These are phyloP conservation scores for Zaprionus ghesquierei DNA, from an alignment of 1,140 invertebrate species.

Conservation along the genomic window DNA sequence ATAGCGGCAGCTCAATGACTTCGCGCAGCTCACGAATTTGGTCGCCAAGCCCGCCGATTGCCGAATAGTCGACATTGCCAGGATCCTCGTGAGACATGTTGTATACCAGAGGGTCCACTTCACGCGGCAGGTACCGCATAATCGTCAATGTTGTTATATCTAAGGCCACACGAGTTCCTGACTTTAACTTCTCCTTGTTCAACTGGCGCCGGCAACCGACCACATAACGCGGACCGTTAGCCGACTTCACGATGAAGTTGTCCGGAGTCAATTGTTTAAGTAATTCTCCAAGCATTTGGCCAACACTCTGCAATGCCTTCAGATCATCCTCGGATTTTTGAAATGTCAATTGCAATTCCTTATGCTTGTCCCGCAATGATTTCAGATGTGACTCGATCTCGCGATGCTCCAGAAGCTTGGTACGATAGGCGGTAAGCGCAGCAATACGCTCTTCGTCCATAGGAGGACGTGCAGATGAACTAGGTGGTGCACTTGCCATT, in stretches of 20 bases:
- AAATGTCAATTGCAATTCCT: constrained; percentile 97
- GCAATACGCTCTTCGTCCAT: constrained; percentile 86
- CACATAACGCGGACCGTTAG: constrained; percentile 61
- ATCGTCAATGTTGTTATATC: constrained; percentile 67
- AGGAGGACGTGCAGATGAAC: neutral
- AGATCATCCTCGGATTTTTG: constrained; percentile 99
- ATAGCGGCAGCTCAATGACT: constrained; percentile 63
- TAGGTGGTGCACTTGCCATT: constrained; percentile 10
- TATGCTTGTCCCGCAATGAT: constrained; percentile 97
- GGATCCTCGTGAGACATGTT: constrained; percentile 69
- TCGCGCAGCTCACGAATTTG: constrained; percentile 68
- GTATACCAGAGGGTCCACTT: constrained; percentile 68
- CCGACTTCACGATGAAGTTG: constrained; percentile 86
- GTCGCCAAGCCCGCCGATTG: constrained; percentile 60
- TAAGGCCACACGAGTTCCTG: constrained; percentile 59
- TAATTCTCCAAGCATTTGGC: constrained; percentile 99
- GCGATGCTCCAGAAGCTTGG: constrained; percentile 97
- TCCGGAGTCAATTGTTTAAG: constrained; percentile 99
- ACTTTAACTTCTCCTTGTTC: constrained; percentile 51
- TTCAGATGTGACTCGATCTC: constrained; percentile 96
- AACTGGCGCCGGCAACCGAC: constrained; percentile 64
- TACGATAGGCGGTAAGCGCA: constrained; percentile 94
- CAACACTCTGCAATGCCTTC: constrained; percentile 99
- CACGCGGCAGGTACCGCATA: constrained; percentile 62
- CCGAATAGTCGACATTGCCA: constrained; percentile 59